Evolutionary conservation across 2,113 vertebrate species (phyloP).

Genomic region (Eurypyga helias): DNA sequence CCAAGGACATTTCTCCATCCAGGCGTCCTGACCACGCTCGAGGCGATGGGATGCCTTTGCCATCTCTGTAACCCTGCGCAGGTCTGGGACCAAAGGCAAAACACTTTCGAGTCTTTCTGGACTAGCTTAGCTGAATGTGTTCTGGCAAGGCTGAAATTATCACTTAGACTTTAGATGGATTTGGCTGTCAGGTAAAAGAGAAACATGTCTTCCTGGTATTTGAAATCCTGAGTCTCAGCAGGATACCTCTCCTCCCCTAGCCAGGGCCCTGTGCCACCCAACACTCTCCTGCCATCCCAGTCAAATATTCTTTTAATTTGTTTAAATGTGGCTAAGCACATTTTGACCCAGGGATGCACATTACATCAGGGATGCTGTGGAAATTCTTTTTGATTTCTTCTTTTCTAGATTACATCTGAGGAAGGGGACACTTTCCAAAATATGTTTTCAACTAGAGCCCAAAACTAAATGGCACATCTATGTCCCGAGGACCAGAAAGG

Average conservation of each 20-base stretch:
- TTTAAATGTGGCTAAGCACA: not conserved
- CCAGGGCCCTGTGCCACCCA: not conserved
- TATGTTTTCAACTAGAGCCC: not conserved
- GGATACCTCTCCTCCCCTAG: not conserved
- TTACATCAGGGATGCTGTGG: too few relatives aligned
- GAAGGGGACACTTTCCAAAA: not conserved
- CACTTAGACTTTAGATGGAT: not conserved
- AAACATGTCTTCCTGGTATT: too few relatives aligned
- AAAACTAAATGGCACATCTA: not conserved
- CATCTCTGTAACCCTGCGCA: not conserved
- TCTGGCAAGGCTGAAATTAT: not conserved
- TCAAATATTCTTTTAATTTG: not conserved
- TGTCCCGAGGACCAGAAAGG: not conserved
- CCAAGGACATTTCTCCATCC: not conserved
- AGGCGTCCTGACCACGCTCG: rapidly evolving
- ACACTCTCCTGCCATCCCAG: too few relatives aligned
- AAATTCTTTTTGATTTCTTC: not conserved
- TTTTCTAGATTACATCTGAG: not conserved
- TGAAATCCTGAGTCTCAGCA: not conserved
- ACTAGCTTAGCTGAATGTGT: not conserved
- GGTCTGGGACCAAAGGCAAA: not conserved
- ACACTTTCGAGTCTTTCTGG: not conserved
- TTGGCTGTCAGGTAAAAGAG: not conserved
- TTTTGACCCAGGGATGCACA: rapidly evolving
- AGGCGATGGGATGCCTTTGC: rapidly evolving